Base-by-base conservation (phyloP, 2,797 vertebrate genomes). In the Coregonus suidteri region DNA sequence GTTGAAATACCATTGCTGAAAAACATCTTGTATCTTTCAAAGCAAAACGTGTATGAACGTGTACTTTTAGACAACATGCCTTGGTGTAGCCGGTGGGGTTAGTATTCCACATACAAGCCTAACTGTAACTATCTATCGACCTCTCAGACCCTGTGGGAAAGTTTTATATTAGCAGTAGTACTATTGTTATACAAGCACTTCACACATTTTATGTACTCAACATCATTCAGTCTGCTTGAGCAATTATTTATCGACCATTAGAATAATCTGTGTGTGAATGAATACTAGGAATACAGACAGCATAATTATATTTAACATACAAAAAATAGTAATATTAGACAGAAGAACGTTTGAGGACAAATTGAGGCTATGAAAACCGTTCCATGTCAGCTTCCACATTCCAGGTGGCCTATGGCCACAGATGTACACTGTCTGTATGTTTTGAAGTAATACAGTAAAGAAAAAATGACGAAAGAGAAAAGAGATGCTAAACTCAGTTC, bases 401-500 rank as follows among this genome's bases (percentile, higher is more conserved):
- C 90, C 92, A 71, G 76, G 66, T 35, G 66, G 9, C 13, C 66
- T 18, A 13, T 15, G 6, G 31, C 31, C 31, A 15, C 41, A 47
- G 41, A 15, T 14, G 31, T 34, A 37, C 30, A 6, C 65, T 2
- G 41, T 47, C 41, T 3, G 41, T 25, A 25, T 25, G 25, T 34
- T 88, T 85, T 75, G 87, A 87, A 82, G 85, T 88, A 86, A 85
- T 41, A 75, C 82, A 87, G 89, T 87, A 74, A 80, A 79, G 85
- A 88, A 92, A 47, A 9, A 3, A 47, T 0, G 7, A 9, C 41
- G 9, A 11, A 47, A 91, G 91, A 91, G 94, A 91, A 93, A 93
- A 93, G 83, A 91, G 87, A 93, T 86, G 87, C 91, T 93, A 88
- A 93, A 93, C 93, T 94, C 95, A 96, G 96, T 98, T 97, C 98